Evolutionary conservation across 2,797 vertebrate species (phyloP).

Genomic region (Rhinella marina): DNA sequence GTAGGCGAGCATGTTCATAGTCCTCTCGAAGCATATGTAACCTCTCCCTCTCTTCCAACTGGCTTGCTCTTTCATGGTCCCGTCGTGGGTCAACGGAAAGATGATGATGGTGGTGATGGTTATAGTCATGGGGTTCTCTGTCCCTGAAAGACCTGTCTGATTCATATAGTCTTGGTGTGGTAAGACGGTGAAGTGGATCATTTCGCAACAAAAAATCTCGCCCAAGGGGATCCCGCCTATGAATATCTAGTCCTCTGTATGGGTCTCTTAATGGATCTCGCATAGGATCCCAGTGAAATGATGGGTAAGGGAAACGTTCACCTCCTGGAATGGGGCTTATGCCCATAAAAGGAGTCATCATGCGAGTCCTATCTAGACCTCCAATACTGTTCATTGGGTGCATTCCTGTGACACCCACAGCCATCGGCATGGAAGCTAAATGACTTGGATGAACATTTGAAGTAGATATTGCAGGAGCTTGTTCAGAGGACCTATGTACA

Average conservation of each 20-base stretch:
- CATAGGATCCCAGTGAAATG: constrained; percentile 98
- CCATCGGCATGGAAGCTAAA: constrained; percentile 85
- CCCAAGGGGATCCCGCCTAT: constrained; percentile 89
- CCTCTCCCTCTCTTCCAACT: constrained; percentile 89
- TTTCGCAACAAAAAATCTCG: constrained; percentile 91
- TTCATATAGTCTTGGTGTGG: constrained; percentile 86
- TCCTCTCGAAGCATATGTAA: constrained; percentile 93
- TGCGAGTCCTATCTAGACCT: constrained; percentile 92
- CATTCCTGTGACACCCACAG: constrained; percentile 88
- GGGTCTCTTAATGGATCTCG: constrained; percentile 86
- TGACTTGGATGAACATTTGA: constrained; percentile 74
- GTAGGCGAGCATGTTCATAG: constrained; percentile 86
- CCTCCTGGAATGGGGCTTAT: constrained; percentile 93
- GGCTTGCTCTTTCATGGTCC: constrained; percentile 85
- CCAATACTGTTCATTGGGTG: constrained; percentile 92
- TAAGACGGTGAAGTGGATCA: constrained; percentile 90
- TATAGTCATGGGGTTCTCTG: constrained; percentile 92
- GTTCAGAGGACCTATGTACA: constrained; percentile 78
- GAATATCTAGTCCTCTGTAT: constrained; percentile 92
- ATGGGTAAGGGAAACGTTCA: constrained; percentile 92
- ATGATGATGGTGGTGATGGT: constrained; percentile 77
- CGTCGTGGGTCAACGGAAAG: constrained; percentile 88
- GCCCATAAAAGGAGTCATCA: constrained; percentile 96
- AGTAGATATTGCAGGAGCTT: constrained; percentile 74
- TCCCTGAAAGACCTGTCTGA: constrained; percentile 92